Evolutionary conservation across 2,797 vertebrate species (phyloP), one percentile per base, ranked within the genome.

Genomic region (Menidia menidia): DNA sequence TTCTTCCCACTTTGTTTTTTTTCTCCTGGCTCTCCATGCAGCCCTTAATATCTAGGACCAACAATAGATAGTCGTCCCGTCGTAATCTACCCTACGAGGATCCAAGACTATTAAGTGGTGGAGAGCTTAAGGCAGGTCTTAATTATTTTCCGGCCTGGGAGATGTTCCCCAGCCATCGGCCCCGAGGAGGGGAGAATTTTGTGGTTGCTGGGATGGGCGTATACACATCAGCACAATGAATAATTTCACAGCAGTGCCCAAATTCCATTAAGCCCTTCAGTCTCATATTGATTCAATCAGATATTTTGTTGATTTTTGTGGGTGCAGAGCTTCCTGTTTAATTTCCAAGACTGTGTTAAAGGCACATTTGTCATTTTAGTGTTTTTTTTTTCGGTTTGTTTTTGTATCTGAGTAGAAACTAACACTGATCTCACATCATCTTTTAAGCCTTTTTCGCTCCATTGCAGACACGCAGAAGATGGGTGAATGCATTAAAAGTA

Each of bases 21-120:
- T 68, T 31, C 67, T 62, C 63, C 58, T 78, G 60, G 71, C 75
- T 73, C 77, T 77, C 69, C 41, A 41, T 65, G 71, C 54, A 51
- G 76, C 73, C 61, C 77, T 75, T 88, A 74, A 78, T 78, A 87
- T 73, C 42, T 45, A 59, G 60, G 74, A 78, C 84, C 64, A 55
- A 54, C 70, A 62, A 90, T 91, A 91, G 86, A 90, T 91, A 88
- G 89, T 89, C 75, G 89, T 75, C 72, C 71, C 52, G 44, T 86
- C 78, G 70, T 79, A 65, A 76, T 78, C 75, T 60, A 57, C 16
- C 63, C 44, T 9, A 58, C 65, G 81, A 58, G 1, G 31, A 74
- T 72, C 71, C 73, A 73, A 78, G 82, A 68, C 82, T 79, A 65
- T 75, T 55, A 71, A 72, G 81, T 77, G 76, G 75, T 78, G 81